Evolutionary conservation across 2,888 invertebrate species (phyloP), one percentile per base, ranked within the genome.

Genomic region (Pristionchus exspectatus): DNA sequence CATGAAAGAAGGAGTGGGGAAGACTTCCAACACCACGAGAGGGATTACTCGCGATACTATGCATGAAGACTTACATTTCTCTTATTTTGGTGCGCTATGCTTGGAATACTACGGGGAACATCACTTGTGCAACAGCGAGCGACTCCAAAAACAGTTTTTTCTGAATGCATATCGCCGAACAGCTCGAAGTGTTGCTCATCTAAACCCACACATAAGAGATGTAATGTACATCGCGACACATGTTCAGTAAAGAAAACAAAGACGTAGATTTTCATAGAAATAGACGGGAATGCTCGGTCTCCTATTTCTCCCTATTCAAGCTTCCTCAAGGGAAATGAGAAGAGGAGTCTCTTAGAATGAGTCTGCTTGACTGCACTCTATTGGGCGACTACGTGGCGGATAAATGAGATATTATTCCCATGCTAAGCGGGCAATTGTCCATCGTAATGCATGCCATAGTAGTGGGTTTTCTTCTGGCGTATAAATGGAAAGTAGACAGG

Each of bases 311-410:
- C 38, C 38, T 74, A 30, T 21, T 33, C 30, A 30, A 16, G 38
- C 74, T 33, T 38, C 30, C 74, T 74, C 74, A 33, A 38, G 74
- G 74, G 74, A 74, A 74, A 74, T 74, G 74, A 74, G 74, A 74
- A 74, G 74, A 38, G 30, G 38, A 74, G 38, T 33, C 74, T 24
- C 74, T 74, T 74, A 74, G 74, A 74, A 44, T 74, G 74, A 38
- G 74, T 74, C 74, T 74, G 74, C 74, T 38, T 74, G 38, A 74
- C 74, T 74, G 74, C 74, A 33, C 74, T 74, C 74, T 74, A 74
- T 74, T 74, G 74, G 74, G 74, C 69, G 69, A 69, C 24, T 66
- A 66, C 66, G 69, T 30, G 69, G 69, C 12, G 4, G 30, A 30
- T 69, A 30, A 27, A 69, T 69, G 69, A 69, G 69, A 69, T 69